Percentiles rank a stretch among this genome's conserved stretches.
Evolutionary conservation across 37 sponge, comb jelly and placozoan species (phyloP).

Genomic region (Mnemiopsis leidyi): DNA sequence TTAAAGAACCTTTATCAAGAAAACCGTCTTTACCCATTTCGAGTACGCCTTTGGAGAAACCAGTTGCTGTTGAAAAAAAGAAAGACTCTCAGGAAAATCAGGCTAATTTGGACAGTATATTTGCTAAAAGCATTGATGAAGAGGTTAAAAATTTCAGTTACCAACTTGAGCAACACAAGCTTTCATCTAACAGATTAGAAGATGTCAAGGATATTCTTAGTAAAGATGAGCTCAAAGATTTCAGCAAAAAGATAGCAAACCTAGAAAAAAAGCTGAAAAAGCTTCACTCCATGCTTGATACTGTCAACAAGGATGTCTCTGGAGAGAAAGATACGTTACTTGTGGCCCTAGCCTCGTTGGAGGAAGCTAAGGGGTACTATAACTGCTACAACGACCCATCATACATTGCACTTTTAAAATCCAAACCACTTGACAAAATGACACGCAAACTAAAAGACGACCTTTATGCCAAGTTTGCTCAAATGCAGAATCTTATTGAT

Average conservation of each 20-base stretch:
- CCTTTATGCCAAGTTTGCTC: constrained; percentile 33
- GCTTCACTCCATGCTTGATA: background rate
- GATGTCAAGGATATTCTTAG: constrained; percentile 51
- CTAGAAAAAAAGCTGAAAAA: background rate
- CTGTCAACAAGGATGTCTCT: background rate
- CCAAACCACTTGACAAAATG: constrained; percentile 55
- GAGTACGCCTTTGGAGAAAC: background rate
- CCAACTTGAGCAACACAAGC: constrained; percentile 18
- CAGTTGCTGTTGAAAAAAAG: constrained; percentile 23
- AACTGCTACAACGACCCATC: constrained; percentile 61
- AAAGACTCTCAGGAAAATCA: constrained; percentile 9
- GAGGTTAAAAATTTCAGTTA: background rate
- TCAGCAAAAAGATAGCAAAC: background rate
- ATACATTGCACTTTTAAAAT: constrained; percentile 40
- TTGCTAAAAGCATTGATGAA: constrained; percentile 24
- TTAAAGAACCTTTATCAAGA: background rate
- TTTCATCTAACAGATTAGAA: background rate
- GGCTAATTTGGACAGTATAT: constrained; percentile 15
- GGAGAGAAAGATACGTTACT: constrained; percentile 45
- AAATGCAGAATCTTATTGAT: constrained; percentile 33
- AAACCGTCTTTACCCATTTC: constrained; percentile 27
- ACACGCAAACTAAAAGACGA: constrained; percentile 14
- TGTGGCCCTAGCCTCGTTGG: constrained; percentile 24
- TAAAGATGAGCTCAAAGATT: constrained; percentile 2
- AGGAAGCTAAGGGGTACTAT: constrained; percentile 37